phyloP scores from a whole-genome alignment of 2,113 vertebrate genomes.

The Daubentonia madagascariensis region DNA sequence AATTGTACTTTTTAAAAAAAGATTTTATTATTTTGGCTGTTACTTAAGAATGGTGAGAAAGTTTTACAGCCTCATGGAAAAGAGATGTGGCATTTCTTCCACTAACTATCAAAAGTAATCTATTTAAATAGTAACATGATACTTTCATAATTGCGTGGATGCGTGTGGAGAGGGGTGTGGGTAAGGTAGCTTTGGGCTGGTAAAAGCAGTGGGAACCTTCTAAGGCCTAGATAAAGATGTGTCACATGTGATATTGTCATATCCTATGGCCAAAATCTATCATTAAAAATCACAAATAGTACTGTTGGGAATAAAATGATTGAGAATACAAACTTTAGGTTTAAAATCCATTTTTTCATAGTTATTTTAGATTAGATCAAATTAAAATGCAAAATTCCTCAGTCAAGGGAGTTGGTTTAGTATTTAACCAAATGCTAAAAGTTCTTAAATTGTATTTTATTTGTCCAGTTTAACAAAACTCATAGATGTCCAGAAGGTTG shows the following conservation, averaged over 20 bases:
- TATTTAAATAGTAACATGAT: slow-evolving; percentile 35
- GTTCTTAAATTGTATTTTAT: background rate
- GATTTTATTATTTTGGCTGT: slow-evolving; percentile 72
- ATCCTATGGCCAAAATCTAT: background rate
- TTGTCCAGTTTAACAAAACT: background rate
- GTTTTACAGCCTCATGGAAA: slow-evolving; percentile 40
- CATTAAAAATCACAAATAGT: background rate
- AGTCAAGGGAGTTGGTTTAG: background rate
- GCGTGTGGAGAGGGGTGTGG: background rate
- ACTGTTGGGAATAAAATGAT: background rate
- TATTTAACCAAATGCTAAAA: background rate
- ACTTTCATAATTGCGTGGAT: slow-evolving; percentile 31
- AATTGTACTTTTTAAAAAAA: slow-evolving; percentile 34
- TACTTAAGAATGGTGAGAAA: slow-evolving; percentile 75
- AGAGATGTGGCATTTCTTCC: slow-evolving; percentile 45
- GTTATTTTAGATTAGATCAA: background rate
- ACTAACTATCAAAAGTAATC: slow-evolving; percentile 47
- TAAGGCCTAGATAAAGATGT: background rate
- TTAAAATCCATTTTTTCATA: background rate
- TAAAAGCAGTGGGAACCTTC: background rate
- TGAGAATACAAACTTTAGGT: background rate
- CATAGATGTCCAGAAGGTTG: background rate
- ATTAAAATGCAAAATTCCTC: background rate
- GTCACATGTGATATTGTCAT: background rate
- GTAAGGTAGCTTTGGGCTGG: background rate